Evolutionary conservation across 1,140 invertebrate genomes (phyloP), one percentile per base, ranked within the genome.

Genomic region (Conus ventricosus): DNA sequence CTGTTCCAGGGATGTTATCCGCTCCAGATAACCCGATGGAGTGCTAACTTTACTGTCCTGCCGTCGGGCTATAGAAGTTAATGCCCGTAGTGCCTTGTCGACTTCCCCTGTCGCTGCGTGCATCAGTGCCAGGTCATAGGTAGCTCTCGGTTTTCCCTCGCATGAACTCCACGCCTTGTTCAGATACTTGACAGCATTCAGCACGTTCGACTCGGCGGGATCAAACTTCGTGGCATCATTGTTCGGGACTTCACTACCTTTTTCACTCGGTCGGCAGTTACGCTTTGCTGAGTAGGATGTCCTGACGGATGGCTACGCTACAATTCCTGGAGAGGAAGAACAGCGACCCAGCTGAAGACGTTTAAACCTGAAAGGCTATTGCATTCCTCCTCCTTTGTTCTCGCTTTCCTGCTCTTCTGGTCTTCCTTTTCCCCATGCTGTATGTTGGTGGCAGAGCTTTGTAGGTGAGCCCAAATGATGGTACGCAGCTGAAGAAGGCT

Each of bases 51-150:
- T 51, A 17, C 15, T 27, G 76, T 51, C 39, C 39, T 78, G 25
- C 13, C 76, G 7, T 51, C 11, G 23, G 51, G n/a, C 55, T 10
- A 84, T 84, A 1, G 54, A 54, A 6, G 60, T 27, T 3, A 84
- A 20, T 5, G 3, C 25, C 23, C 39, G 11, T 25, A 84, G 55
- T 27, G 82, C 82, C n/a, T 25, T 17, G 4, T n/a, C 10, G 20
- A 53, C n/a, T 3, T 84, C n/a, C 13, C 39, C 23, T 5, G 25
- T 60, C 25, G 57, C 55, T 27, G n/a, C 27, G 57, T 84, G 25
- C 82, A 84, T 60, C 54, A 84, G n/a, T 8, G 82, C 82, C 23
- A 84, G 54, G 25, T 84, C 82, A 51, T 84, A 84, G 17, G 54
- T 20, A 15, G 82, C 82, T 39, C 82, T 60, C 23, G 55, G 82